Conservation (phyloP, 1,140 invertebrate species). For the Rhyzopertha dominica region DNA sequence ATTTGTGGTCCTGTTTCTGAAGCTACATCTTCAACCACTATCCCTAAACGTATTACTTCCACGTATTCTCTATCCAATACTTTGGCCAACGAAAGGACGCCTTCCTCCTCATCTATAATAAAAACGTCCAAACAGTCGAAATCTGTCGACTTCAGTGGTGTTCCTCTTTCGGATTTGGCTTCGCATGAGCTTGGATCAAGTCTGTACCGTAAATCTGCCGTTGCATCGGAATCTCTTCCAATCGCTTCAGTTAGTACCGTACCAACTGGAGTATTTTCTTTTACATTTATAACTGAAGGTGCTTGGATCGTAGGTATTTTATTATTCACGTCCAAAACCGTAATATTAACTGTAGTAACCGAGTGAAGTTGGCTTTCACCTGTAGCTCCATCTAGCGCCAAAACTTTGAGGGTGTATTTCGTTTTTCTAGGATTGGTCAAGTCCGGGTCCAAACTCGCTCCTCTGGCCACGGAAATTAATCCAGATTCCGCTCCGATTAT, state of each 20-base stretch:
- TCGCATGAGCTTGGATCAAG: constrained; percentile 66
- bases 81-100: constrained; percentile 60
- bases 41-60: constrained; percentile 68
- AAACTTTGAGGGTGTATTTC: constrained; percentile 61
- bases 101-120: constrained; percentile 70
- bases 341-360: constrained; percentile 72
- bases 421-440: constrained; percentile 69
- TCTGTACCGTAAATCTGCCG: constrained; percentile 68
- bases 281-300: constrained; percentile 60
- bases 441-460: constrained; percentile 85
- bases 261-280: constrained; percentile 75
- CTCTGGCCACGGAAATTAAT: constrained; percentile 76
- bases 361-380: constrained; percentile 69
- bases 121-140: constrained; percentile 68
- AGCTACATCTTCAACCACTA: constrained; percentile 81
- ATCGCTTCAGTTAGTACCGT: constrained; percentile 60
- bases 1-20: constrained; percentile 69
- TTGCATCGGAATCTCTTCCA: constrained; percentile 75
- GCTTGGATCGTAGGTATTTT: constrained; percentile 73
- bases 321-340: constrained; percentile 87
- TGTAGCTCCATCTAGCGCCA: constrained; percentile 82
- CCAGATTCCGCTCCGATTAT: constrained; percentile 79
- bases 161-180: constrained; percentile 75
- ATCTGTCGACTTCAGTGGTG: constrained; percentile 61
- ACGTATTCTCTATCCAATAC: constrained; percentile 78